A percentile compares a stretch with the other conserved stretches of the same genome.
phyloP scores from a whole-genome alignment of 2,797 vertebrate species.

The Sebastes wilsoni region DNA sequence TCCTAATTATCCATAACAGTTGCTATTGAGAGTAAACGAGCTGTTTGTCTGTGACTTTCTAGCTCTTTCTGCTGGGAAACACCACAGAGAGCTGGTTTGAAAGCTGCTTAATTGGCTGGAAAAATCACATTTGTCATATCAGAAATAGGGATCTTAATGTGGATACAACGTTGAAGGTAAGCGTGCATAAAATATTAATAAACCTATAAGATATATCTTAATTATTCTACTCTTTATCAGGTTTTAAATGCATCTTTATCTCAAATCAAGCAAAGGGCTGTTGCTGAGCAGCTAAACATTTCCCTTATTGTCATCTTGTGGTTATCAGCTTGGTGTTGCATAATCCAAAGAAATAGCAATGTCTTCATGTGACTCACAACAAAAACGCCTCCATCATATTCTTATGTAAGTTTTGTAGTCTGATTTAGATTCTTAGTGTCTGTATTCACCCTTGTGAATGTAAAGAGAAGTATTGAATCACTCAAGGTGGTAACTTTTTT shows the following conservation, averaged over 20 bases:
- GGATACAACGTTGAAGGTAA: slow-evolving; percentile 58
- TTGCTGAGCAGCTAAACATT: neutral
- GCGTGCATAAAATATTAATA: neutral
- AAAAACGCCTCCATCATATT: slow-evolving; percentile 72
- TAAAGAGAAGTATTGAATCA: neutral
- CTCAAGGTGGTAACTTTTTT: neutral
- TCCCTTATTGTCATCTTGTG: slow-evolving; percentile 36
- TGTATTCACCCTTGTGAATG: neutral
- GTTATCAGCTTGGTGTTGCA: slow-evolving; percentile 61
- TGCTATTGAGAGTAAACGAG: neutral
- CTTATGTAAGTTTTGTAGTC: slow-evolving; percentile 72
- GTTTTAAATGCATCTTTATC: neutral
- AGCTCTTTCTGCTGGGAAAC: neutral
- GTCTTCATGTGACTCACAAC: slow-evolving; percentile 72
- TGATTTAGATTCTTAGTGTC: slow-evolving; percentile 30
- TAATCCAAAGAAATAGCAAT: slow-evolving; percentile 70
- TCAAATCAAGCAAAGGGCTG: neutral
- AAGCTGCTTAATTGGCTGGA: slow-evolving; percentile 8
- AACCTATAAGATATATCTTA: neutral
- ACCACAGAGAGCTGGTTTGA: neutral
- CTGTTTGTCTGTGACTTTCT: neutral
- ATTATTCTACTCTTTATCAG: neutral
- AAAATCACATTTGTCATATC: neutral
- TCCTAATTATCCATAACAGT: neutral
- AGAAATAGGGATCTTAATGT: neutral